Base-by-base conservation (phyloP, 2,888 invertebrate genomes). In the Ophioninae sp. region DNA sequence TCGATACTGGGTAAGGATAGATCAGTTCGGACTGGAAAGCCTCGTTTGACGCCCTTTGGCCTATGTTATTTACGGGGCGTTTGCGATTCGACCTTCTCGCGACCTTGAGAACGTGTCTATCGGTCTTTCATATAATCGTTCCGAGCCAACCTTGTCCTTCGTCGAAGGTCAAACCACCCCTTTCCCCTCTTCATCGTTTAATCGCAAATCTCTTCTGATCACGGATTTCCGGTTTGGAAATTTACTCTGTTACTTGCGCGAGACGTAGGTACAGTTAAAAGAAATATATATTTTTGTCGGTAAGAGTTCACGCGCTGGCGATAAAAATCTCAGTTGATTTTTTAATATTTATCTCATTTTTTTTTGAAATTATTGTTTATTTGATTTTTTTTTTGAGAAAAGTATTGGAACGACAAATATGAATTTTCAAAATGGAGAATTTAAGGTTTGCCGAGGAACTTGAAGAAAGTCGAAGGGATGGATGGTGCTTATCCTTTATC, bases 11-110 rank as follows among this genome's bases (percentile, higher is more conserved):
- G 39, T 13, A 59, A 59, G 72, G 7, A 44, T n/a, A 22, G 61
- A 23, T 39, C 63, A 44, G 56, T 69, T 69, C 17, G 37, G 20
- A 9, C 6, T 58, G 58, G 69, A 71, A 71, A 56, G n/a, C 56
- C 69, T 72, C 39, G 61, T 61, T 22, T 51, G 41, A 22, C 71
- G 84, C 84, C 85, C 85, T 84, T 84, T 85, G 85, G 85, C 85
- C 85, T 78, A 71, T 56, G 78, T 64, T 39, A 82, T 79, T 51
- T 67, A 68, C 71, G 74, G 78, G 67, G 73, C 74, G 39, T 81
- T 75, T 81, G 77, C 83, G 69, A 65, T 78, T 81, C 71, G 74
- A 84, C 83, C 83, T 84, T 84, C 37, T 22, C 61, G 56, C 74
- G 81, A 83, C 79, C 79, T 82, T 85, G 76, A 84, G 51, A 17